Base-by-base conservation (phyloP, 2,797 vertebrate species). In the Neosalanx taihuensis region DNA sequence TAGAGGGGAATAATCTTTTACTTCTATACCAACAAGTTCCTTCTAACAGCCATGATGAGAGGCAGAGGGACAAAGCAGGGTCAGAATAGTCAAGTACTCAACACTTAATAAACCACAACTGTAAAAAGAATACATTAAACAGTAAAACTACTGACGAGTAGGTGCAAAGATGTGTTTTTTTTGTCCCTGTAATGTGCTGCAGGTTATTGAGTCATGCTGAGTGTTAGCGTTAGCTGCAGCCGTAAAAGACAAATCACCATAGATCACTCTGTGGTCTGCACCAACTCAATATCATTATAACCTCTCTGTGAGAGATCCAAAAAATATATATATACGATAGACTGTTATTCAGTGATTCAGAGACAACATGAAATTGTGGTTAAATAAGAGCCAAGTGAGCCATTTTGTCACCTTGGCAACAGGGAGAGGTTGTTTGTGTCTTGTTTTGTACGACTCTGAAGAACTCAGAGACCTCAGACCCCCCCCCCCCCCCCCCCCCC, bases 341-440 rank as follows among this genome's bases (percentile, higher is more conserved):
- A n/a, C n/a, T n/a, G n/a, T n/a, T n/a, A n/a, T n/a, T n/a, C 18
- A n/a, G 51, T 53, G 18, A n/a, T n/a, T 53, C 15, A 53, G 1
- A n/a, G 6, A 53, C 51, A 18, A n/a, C 18, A n/a, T 53, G 15
- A 53, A n/a, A 53, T 4, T 17, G 6, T 26, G 65, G 59, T 53
- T 69, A 59, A 67, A 79, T n/a, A 73, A 74, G 72, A 73, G 76
- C 78, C 77, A 85, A 80, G 79, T 72, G 78, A 80, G 76, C 72
- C 68, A 69, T 79, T 79, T 78, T 79, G 76, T 87, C 81, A 83
- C 82, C 84, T 77, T 82, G 82, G 78, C 72, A 85, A 85, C 82
- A 71, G 74, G 73, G 66, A 83, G 77, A 72, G 79, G 73, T 77
- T 79, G 72, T 84, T 81, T 53, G 51, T 53, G 4, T 53, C 18